Base-by-base conservation (phyloP, 2,797 vertebrate genomes). In the Danio tinwini region DNA sequence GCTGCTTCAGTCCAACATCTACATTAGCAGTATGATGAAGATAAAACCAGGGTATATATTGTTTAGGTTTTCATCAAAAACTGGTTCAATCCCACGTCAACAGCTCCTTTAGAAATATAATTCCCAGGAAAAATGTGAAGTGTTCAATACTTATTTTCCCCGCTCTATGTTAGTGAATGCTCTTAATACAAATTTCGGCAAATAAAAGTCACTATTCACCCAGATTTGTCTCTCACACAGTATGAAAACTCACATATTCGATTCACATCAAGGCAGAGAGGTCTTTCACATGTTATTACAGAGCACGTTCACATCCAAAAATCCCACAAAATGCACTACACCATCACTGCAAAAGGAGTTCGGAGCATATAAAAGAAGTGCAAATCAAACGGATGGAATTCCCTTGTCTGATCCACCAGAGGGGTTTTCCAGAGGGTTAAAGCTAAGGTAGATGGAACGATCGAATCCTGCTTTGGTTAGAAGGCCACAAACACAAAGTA, bases 401-500 rank as follows among this genome's bases (percentile, higher is more conserved):
- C 56, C 65, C 45, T 61, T 68, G 40, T 39, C 37, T 61, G n/a
- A 61, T 52, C 47, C 68, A 75, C 63, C 58, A 67, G 9, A 42
- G 55, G 59, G 44, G 53, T 16, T 29, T 59, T 69, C 45, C 58
- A 63, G 19, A 47, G 40, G 69, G 77, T 17, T 64, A 45, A 39
- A 65, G 58, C 14, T 55, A 10, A 64, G 49, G 39, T 55, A 39
- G 59, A 64, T 39, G 39, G 53, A 21, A 69, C 56, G 56, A 45
- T 17, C 12, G 40, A 16, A 37, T 69, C 17, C 59, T 13, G n/a
- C 50, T 70, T 65, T 71, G 68, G 68, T 58, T 59, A 56, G 17
- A 84, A 84, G 83, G 83, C 75, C 75, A 78, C 75, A 64, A 37
- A 64, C 11, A 21, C 70, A 69, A 29, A 56, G 40, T 59, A 39